These are phyloP conservation scores for Sitodiplosis mosellana DNA, from an alignment of 1,140 invertebrate species.

Conservation along the genomic window DNA sequence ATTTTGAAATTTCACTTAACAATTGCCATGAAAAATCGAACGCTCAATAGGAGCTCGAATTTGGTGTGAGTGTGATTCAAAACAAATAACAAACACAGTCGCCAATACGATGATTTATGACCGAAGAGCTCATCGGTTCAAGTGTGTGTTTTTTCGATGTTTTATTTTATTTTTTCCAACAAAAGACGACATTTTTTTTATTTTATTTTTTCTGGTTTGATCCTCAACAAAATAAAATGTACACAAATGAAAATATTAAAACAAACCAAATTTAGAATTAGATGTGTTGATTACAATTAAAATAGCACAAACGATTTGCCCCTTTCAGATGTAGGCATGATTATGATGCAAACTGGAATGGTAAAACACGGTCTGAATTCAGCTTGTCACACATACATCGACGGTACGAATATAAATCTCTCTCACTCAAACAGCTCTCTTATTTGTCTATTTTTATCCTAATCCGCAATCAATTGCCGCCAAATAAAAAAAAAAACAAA, in stretches of 20 bases:
- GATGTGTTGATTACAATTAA: too few relatives aligned
- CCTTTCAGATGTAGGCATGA: slow-evolving; percentile 85
- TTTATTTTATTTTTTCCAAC: neutral
- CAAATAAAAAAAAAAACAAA: slow-evolving; percentile 9
- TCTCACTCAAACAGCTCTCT: neutral
- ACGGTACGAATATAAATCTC: slow-evolving; percentile 41
- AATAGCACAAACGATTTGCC: slow-evolving; percentile 1
- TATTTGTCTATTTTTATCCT: neutral
- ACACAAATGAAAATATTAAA: too few relatives aligned
- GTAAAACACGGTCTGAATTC: slow-evolving; percentile 65
- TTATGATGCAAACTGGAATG: slow-evolving; percentile 86
- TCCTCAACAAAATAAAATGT: neutral
- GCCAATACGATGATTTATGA: too few relatives aligned
- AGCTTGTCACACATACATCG: slow-evolving; percentile 55
- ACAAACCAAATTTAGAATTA: too few relatives aligned
- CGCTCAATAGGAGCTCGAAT: too few relatives aligned
- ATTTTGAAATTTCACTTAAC: too few relatives aligned
- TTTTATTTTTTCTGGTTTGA: neutral
- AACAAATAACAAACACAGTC: too few relatives aligned
- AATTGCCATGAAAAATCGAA: too few relatives aligned
- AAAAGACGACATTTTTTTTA: too few relatives aligned
- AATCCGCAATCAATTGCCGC: slow-evolving; percentile 13
- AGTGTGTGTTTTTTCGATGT: too few relatives aligned
- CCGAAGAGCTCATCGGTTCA: too few relatives aligned
- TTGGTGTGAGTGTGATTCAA: too few relatives aligned